phyloP scores from a whole-genome alignment of 2,113 vertebrate species.

The Mixornis gularis region DNA sequence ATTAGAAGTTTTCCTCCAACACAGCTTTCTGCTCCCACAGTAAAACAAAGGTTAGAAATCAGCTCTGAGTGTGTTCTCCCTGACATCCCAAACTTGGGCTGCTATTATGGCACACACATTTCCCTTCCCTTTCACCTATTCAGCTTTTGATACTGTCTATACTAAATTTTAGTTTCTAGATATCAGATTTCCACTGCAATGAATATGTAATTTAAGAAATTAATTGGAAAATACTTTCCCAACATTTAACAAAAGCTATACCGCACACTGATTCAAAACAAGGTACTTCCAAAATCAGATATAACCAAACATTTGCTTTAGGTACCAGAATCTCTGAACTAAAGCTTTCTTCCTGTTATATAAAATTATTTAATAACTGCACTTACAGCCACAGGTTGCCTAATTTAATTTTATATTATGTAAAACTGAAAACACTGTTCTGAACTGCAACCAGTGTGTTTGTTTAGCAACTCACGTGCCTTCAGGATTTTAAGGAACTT shows the following conservation, averaged over 20 bases:
- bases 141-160: background rate
- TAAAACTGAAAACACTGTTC: background rate
- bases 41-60: background rate
- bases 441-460: background rate
- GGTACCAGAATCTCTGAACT: background rate
- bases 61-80: background rate
- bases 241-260: background rate
- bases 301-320: fast-evolving
- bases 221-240: background rate
- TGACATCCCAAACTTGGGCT: background rate
- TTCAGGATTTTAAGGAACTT: background rate
- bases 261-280: background rate
- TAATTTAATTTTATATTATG: background rate
- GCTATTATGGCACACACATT: background rate
- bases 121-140: background rate
- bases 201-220: background rate
- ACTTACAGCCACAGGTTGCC: background rate
- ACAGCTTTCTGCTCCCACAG: background rate
- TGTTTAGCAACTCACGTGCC: background rate
- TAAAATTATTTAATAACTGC: background rate
- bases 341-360: background rate
- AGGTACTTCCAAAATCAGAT: background rate
- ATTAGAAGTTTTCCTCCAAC: background rate
- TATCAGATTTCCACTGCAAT: background rate
- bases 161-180: background rate